These are phyloP conservation scores for Conomelus anceps DNA, from an alignment of 2,888 invertebrate genomes.

Conservation along the genomic window DNA sequence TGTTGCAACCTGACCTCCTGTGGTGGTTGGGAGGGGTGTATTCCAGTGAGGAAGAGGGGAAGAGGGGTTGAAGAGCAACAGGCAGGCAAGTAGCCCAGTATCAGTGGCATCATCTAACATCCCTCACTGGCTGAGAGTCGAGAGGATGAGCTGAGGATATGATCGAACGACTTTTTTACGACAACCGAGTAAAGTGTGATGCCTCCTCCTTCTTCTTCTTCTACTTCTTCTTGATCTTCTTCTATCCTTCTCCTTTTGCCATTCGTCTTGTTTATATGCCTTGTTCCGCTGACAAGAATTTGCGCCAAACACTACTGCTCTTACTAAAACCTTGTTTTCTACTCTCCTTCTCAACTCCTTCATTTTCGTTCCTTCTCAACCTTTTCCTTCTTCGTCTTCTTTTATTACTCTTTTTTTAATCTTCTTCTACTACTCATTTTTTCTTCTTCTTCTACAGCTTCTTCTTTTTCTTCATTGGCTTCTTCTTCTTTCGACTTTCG, in stretches of 20 bases:
- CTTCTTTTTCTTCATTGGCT: background rate
- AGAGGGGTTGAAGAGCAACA: no score
- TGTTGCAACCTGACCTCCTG: no score
- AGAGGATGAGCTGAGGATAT: background rate
- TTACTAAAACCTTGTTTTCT: background rate
- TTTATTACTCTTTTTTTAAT: background rate
- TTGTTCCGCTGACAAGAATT: background rate
- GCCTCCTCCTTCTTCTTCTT: background rate
- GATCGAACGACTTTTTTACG: background rate
- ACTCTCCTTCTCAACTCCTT: background rate
- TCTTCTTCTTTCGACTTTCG: background rate
- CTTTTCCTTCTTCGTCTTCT: no score
- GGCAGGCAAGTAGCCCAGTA: no score
- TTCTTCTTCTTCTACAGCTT: background rate
- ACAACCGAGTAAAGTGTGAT: background rate
- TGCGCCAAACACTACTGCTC: background rate
- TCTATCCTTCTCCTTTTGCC: background rate
- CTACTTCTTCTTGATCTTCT: background rate
- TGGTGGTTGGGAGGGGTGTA: no score
- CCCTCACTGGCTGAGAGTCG: background rate
- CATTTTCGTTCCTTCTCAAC: background rate
- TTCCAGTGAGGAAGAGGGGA: no score
- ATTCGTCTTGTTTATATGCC: background rate
- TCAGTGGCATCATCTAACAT: no score
- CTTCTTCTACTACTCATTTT: background rate